Conservation (phyloP, 2,113 vertebrate genomes). For the Abramis brama region DNA sequence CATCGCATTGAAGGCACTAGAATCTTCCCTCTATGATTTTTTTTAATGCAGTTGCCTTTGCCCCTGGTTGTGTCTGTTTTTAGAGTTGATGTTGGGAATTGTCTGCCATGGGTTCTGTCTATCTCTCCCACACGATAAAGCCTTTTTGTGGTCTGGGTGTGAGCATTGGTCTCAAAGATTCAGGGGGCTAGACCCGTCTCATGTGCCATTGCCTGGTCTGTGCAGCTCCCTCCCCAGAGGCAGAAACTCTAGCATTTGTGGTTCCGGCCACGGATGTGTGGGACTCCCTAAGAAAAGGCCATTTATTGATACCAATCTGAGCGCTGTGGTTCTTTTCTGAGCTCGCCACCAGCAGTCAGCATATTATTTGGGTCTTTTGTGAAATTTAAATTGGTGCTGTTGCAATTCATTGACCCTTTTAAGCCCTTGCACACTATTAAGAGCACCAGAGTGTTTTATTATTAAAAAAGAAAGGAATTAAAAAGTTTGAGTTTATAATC, state of each 20-base stretch:
- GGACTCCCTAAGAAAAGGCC: slow-evolving; percentile 52
- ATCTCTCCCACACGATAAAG: slow-evolving; percentile 60
- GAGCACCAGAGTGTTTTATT: background rate
- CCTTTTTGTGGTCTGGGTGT: slow-evolving; percentile 61
- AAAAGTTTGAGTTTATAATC: background rate
- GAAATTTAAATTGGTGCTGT: background rate
- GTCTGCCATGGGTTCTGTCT: slow-evolving; percentile 61
- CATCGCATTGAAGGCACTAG: slow-evolving; percentile 23
- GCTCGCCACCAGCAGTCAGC: slow-evolving; percentile 50
- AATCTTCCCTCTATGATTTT: slow-evolving; percentile 45
- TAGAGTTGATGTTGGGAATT: slow-evolving; percentile 50
- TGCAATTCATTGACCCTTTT: slow-evolving; percentile 6
- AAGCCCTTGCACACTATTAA: slow-evolving; percentile 1
- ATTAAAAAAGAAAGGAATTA: background rate
- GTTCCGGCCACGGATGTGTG: slow-evolving; percentile 62
- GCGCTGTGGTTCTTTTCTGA: slow-evolving; percentile 54
- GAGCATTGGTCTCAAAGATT: slow-evolving; percentile 31
- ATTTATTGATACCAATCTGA: slow-evolving; percentile 64
- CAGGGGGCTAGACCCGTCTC: background rate
- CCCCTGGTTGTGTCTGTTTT: slow-evolving; percentile 49
- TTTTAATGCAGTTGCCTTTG: slow-evolving; percentile 45
- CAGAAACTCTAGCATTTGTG: slow-evolving; percentile 61
- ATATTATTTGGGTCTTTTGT: slow-evolving; percentile 34
- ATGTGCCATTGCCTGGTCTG: slow-evolving; percentile 30
- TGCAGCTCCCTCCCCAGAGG: slow-evolving; percentile 51